Conservation (phyloP, 2,797 vertebrate genomes). For the Pangasius mekongensis region DNA sequence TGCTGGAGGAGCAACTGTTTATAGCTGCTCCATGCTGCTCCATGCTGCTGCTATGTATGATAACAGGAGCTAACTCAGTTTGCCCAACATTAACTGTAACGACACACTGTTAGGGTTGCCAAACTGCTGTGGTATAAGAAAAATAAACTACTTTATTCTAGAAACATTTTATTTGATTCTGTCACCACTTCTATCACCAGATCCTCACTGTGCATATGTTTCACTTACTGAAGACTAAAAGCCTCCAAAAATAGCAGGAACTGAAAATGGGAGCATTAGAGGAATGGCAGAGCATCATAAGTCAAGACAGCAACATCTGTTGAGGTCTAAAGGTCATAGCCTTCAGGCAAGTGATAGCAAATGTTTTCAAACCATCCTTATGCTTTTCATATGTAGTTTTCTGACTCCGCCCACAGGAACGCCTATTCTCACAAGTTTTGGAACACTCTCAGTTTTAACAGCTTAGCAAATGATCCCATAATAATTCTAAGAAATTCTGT, state of each 20-base stretch:
- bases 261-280: conserved; percentile 5
- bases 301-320: conserved; percentile 24
- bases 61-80: not conserved
- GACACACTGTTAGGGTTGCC: not conserved
- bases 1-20: not conserved
- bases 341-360: conserved; percentile 17
- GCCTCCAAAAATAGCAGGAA: conserved; percentile 25
- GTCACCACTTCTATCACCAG: not conserved
- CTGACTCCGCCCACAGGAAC: conserved; percentile 6
- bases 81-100: not conserved
- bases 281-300: conserved; percentile 15
- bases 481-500: not conserved
- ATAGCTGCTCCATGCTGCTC: not conserved
- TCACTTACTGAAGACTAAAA: conserved; percentile 15
- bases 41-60: not conserved
- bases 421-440: not conserved
- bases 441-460: not conserved
- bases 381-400: not conserved
- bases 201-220: not conserved
- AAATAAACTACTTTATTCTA: not conserved
- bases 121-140: not conserved
- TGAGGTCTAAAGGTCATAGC: conserved; percentile 21
- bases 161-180: no score
- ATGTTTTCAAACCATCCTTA: conserved; percentile 4
- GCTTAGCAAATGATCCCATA: not conserved